Conservation (phyloP, 2,888 invertebrate species). For the Trachelus troglodyta region DNA sequence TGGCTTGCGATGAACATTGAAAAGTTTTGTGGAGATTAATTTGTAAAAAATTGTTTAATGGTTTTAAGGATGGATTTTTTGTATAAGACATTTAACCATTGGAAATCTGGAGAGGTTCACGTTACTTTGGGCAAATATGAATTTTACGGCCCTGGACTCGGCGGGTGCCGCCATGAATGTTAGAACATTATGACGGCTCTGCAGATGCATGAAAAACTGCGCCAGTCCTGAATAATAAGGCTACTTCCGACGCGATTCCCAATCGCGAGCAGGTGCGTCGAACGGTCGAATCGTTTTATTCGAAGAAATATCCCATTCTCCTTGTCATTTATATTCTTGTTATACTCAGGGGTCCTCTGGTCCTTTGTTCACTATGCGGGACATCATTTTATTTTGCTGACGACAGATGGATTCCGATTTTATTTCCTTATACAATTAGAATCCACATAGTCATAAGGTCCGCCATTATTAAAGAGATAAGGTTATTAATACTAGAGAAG, state of each 20-base stretch:
- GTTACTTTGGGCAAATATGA: slow-evolving; percentile 15
- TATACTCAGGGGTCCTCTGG: slow-evolving; percentile 14
- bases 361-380: background rate
- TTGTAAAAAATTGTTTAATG: background rate
- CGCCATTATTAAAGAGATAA: too few relatives aligned
- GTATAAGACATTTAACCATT: background rate
- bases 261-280: slow-evolving; percentile 23
- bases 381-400: background rate
- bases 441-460: background rate
- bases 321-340: slow-evolving; percentile 22
- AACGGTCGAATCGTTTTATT: slow-evolving; percentile 26
- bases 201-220: slow-evolving; percentile 24
- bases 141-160: slow-evolving; percentile 21
- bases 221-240: slow-evolving; percentile 24
- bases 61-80: background rate
- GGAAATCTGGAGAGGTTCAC: background rate
- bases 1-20: too few relatives aligned
- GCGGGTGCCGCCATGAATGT: slow-evolving; percentile 21
- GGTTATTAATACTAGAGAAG: too few relatives aligned
- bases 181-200: slow-evolving; percentile 20
- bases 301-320: slow-evolving; percentile 10
- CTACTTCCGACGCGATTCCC: slow-evolving; percentile 23
- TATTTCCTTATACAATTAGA: background rate
- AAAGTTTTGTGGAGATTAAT: background rate
- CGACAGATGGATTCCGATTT: background rate